A percentile compares a stretch with the other conserved stretches of the same genome.
Evolutionary conservation across 2,797 vertebrate species (phyloP).

Genomic region (Melanotaenia maccullochi): DNA sequence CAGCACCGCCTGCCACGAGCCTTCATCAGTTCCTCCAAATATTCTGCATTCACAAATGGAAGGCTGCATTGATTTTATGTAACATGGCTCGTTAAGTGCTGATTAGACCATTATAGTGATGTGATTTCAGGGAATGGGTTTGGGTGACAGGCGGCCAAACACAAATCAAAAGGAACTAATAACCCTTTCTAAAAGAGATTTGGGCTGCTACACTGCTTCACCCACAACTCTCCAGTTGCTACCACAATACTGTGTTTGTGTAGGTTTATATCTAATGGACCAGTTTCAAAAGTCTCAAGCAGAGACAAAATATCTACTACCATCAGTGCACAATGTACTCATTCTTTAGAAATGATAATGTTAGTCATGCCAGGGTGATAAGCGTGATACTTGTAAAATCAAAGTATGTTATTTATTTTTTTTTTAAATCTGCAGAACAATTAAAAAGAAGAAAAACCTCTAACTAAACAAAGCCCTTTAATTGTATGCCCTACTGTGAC

Average conservation of each 20-base stretch:
- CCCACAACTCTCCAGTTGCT: conserved; percentile 40
- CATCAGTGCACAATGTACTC: conserved; percentile 11
- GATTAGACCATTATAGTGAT: conserved; percentile 83
- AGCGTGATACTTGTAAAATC: conserved; percentile 12
- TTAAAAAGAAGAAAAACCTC: too few species aligned
- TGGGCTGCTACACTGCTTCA: conserved; percentile 59
- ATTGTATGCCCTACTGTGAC: not conserved
- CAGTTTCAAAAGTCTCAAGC: conserved; percentile 21
- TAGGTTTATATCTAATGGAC: conserved; percentile 35
- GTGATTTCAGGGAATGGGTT: conserved; percentile 80
- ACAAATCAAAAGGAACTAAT: conserved; percentile 76
- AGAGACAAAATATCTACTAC: conserved; percentile 32
- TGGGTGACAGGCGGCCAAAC: conserved; percentile 73
- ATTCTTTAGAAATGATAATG: conserved; percentile 31
- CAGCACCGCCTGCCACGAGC: conserved; percentile 54
- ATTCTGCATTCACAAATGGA: conserved; percentile 75
- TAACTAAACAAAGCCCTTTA: not conserved
- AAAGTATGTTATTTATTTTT: not conserved
- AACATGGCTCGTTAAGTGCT: conserved; percentile 82
- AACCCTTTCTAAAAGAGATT: conserved; percentile 66
- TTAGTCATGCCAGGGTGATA: conserved; percentile 15
- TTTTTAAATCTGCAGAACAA: too few species aligned
- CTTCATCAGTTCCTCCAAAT: conserved; percentile 74
- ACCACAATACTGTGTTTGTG: conserved; percentile 37
- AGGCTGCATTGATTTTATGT: conserved; percentile 83